Evolutionary conservation across 2,888 invertebrate species (phyloP).

Genomic region (Bimastos eiseni): DNA sequence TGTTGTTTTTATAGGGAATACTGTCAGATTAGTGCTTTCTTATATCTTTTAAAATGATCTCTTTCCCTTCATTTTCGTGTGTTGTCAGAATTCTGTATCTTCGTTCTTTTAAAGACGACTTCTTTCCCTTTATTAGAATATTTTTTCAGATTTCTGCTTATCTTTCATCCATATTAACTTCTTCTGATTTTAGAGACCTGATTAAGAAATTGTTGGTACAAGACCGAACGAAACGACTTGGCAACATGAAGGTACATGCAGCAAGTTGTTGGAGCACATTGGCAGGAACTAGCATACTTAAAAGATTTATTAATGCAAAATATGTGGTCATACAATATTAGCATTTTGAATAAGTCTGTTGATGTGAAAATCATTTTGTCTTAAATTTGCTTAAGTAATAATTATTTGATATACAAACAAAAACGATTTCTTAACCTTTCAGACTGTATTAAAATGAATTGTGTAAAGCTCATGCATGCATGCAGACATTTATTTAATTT

Average conservation of each 20-base stretch:
- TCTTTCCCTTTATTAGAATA: no score
- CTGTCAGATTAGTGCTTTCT: background rate
- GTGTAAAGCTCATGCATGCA: background rate
- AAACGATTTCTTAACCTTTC: background rate
- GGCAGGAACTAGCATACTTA: background rate
- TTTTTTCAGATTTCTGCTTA: no score
- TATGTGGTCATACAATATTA: background rate
- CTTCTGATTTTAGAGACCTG: constrained; percentile 71
- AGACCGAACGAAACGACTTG: constrained; percentile 89
- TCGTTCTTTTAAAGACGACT: no score
- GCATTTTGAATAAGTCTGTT: background rate
- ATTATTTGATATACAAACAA: background rate
- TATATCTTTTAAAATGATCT: no score
- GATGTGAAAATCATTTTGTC: background rate
- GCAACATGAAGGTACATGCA: constrained; percentile 85
- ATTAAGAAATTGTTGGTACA: constrained; percentile 89
- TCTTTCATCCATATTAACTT: background rate
- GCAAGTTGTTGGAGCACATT: background rate
- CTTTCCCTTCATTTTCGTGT: background rate
- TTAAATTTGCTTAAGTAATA: background rate
- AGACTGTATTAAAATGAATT: no score
- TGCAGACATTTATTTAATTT: background rate
- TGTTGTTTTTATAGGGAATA: background rate
- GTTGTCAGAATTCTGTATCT: background rate
- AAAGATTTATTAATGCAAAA: background rate